phyloP scores from a whole-genome alignment of 1,140 invertebrate genomes.

The Caenorhabditis briggsae region DNA sequence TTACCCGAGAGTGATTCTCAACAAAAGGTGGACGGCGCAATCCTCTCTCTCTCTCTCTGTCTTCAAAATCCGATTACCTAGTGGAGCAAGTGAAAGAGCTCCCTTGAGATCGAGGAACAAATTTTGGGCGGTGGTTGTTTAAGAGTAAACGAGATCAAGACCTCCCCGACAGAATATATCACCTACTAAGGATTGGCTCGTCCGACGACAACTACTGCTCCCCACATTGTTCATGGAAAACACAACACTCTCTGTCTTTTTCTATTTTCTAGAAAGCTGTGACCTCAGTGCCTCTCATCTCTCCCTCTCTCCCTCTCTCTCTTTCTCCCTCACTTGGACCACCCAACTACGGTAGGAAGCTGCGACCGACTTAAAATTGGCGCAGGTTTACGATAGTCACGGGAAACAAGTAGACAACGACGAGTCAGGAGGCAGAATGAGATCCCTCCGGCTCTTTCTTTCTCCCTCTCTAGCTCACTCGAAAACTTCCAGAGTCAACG shows the following conservation, averaged over 20 bases:
- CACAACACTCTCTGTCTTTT: slow-evolving; percentile 17
- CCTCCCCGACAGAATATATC: neutral
- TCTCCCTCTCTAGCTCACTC: neutral
- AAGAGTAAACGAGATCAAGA: slow-evolving; percentile 24
- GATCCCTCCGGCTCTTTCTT: neutral
- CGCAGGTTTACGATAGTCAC: slow-evolving; percentile 51
- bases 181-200: neutral
- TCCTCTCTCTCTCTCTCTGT: slow-evolving; percentile 15
- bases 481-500: slow-evolving; percentile 13
- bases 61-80: slow-evolving; percentile 54
- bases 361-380: slow-evolving; percentile 41
- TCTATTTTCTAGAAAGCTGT: slow-evolving; percentile 1
- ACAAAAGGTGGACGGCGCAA: slow-evolving; percentile 45
- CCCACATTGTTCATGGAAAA: neutral
- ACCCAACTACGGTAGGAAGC: slow-evolving; percentile 46
- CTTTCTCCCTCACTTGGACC: neutral
- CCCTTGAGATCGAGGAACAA: slow-evolving; percentile 15
- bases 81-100: neutral
- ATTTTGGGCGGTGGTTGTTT: neutral
- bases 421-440: slow-evolving; percentile 44
- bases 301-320: neutral
- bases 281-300: neutral
- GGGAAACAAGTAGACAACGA: neutral
- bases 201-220: neutral
- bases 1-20: slow-evolving; percentile 52